These are phyloP conservation scores for Nesidiocoris tenuis DNA, from an alignment of 2,888 invertebrate genomes.

Conservation along the genomic window DNA sequence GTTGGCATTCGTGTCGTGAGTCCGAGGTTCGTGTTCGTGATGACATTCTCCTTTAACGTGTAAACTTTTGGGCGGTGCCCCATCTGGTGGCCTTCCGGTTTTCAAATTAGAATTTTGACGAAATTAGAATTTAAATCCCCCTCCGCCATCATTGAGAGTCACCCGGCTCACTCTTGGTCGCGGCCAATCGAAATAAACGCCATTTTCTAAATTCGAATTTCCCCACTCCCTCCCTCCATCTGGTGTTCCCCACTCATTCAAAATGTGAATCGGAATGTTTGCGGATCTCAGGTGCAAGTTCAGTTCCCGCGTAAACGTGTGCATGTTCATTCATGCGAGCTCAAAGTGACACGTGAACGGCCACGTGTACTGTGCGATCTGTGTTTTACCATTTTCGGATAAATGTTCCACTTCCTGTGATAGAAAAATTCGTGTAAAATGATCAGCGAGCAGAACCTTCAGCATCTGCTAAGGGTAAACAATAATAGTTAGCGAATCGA, in stretches of 20 bases:
- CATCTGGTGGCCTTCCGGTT: background rate
- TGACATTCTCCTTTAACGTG: background rate
- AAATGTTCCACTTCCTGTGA: background rate
- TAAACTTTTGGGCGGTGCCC: background rate
- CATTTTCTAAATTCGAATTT: background rate
- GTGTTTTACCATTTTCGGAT: no score
- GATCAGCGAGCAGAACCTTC: conserved; percentile 37
- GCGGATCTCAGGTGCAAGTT: background rate
- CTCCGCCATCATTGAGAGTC: background rate
- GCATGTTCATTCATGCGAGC: background rate
- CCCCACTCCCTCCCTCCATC: background rate
- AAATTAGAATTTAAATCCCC: background rate
- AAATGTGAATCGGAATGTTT: background rate
- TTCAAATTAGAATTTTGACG: background rate
- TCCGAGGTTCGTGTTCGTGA: background rate
- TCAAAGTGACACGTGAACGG: no score
- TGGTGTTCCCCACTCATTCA: background rate
- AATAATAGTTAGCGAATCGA: background rate
- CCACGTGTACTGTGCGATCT: background rate
- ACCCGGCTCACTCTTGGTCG: background rate
- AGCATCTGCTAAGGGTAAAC: conserved; percentile 35
- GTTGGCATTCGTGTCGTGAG: background rate
- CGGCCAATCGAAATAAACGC: background rate
- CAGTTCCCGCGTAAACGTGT: background rate
- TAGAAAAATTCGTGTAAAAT: background rate